Percentiles rank a stretch among this genome's conserved stretches.
Conservation (phyloP, 1,140 invertebrate genomes). For the Dreissena rostriformis region DNA sequence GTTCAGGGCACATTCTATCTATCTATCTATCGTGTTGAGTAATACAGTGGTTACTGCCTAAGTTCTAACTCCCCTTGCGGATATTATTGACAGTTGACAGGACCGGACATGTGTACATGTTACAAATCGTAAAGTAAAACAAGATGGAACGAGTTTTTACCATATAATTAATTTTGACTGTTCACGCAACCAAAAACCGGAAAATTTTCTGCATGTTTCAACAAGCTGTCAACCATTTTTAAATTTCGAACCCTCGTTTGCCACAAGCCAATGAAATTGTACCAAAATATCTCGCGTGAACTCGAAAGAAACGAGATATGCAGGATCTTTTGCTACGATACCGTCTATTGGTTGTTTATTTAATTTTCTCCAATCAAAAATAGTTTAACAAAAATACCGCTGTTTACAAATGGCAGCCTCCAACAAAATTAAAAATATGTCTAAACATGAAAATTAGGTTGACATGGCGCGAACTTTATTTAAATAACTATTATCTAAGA, state of each 20-base stretch:
- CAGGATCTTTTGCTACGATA: background rate
- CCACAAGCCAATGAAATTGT: conserved; percentile 47
- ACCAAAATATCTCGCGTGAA: conserved; percentile 31
- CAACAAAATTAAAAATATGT: conserved; percentile 28
- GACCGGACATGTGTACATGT: no score
- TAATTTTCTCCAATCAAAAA: conserved; percentile 35
- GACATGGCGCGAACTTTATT: conserved; percentile 2
- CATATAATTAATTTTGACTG: no score
- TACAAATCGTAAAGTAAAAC: no score
- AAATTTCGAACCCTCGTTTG: conserved; percentile 58
- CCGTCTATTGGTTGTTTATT: conserved; percentile 22
- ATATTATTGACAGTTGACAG: no score
- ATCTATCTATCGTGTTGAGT: no score
- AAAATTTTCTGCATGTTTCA: conserved; percentile 23
- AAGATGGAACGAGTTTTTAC: no score
- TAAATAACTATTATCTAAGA: background rate
- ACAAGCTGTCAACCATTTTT: conserved; percentile 61
- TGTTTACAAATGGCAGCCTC: conserved; percentile 56
- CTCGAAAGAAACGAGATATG: background rate
- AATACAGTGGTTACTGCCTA: no score
- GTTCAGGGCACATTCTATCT: no score
- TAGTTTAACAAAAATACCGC: conserved; percentile 5
- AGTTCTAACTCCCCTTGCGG: no score
- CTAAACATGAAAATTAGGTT: conserved; percentile 24
- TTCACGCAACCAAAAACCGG: no score